Base-by-base conservation (phyloP, 2,888 invertebrate species). In the Ptychoptera contaminata region DNA sequence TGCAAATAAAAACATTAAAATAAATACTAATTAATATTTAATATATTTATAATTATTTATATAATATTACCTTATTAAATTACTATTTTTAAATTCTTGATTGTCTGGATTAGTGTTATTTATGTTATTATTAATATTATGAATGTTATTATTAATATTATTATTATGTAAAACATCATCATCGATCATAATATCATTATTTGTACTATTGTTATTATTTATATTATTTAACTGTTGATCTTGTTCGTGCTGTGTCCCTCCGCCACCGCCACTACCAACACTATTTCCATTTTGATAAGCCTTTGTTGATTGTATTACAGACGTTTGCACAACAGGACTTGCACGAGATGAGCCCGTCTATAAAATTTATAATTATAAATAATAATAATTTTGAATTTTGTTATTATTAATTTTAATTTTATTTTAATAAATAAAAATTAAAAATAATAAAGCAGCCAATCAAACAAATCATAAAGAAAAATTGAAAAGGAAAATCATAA, bases 271-370 rank as follows among this genome's bases (percentile, higher is more conserved):
- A 44, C 48, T 46, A 43, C 51, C 50, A 48, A 48, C 61, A 47
- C 54, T 60, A 41, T 56, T 55, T 52, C 58, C 62, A 55, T 58
- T 62, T 54, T 65, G 61, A 60, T 63, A 67, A 50, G 63, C 56
- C 58, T 67, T 67, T 49, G 86, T 84, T 62, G 85, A 86, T 62
- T 85, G 80, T 61, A 86, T 86, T 45, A 87, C 87, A 53, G 86
- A 85, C 38, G 84, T 81, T 65, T 79, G 79, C 16, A 42, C 42
- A 50, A 70, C 68, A 45, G 71, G 76, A 66, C 63, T 73, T 65
- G 56, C 70, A 35, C 42, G 34, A 8, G 46, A 54, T 58, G 49
- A 50, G 53, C 42, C 46, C 51, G 37, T 35, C 44, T 52, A 31
- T 58, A 58, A 48, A 55, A 58, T 34, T 42, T 23, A 23, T 23